Conservation (phyloP, 2,797 vertebrate genomes). For the Coreius guichenoti region DNA sequence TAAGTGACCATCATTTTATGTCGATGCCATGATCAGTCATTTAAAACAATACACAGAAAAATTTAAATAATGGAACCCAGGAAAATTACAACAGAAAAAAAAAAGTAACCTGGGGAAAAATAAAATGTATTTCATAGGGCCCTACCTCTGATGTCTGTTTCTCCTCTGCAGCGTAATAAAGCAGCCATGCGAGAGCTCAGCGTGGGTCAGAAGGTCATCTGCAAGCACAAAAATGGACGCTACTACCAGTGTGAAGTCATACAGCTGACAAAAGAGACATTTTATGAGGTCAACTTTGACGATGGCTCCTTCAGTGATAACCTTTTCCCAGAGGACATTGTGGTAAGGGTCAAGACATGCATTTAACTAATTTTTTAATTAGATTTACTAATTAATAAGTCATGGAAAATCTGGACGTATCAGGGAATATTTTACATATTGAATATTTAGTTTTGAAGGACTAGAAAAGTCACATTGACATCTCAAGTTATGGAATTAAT, state of each 20-base stretch:
- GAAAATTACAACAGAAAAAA: neutral
- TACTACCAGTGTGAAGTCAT: conserved; percentile 95
- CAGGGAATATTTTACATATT: neutral
- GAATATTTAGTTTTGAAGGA: neutral
- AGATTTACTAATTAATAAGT: neutral
- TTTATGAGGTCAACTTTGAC: conserved; percentile 97
- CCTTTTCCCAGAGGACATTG: conserved; percentile 93
- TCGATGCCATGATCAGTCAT: neutral
- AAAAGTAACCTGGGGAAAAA: neutral
- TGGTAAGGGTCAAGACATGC: conserved; percentile 74
- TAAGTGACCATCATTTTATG: neutral
- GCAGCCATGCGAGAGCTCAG: conserved; percentile 83
- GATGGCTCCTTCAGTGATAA: conserved; percentile 98
- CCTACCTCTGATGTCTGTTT: neutral
- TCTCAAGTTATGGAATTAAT: neutral
- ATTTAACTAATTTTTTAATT: neutral
- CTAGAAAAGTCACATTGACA: neutral
- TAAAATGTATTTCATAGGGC: neutral
- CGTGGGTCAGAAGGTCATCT: conserved; percentile 92
- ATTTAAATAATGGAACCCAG: neutral
- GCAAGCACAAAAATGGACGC: conserved; percentile 93
- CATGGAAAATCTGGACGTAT: neutral
- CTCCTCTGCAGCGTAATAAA: conserved; percentile 74
- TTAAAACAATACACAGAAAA: neutral
- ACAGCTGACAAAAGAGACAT: conserved; percentile 89